phyloP scores from a whole-genome alignment of 64 coral and sea anemone species.

The Montipora sp. region DNA sequence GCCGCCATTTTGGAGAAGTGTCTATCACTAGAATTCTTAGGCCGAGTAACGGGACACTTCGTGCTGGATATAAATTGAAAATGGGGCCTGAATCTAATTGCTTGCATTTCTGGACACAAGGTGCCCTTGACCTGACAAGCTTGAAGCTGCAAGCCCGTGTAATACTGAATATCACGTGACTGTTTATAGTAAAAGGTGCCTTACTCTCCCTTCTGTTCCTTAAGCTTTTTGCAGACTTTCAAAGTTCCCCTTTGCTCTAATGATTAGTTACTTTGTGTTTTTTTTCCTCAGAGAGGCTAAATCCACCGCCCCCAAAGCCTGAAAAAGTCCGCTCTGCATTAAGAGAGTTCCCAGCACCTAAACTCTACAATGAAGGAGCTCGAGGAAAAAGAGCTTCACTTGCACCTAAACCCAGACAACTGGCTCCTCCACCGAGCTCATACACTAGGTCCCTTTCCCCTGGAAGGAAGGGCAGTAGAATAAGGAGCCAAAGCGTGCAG shows the following conservation, averaged over 20 bases:
- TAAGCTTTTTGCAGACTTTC: neutral
- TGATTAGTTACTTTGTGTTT: neutral
- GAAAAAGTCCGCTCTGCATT: slow-evolving; percentile 37
- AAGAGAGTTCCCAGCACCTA: slow-evolving; percentile 31
- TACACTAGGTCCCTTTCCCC: slow-evolving; percentile 17
- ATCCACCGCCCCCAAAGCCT: slow-evolving; percentile 84
- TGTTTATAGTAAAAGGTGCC: no score
- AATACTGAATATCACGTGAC: no score
- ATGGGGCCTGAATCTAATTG: no score
- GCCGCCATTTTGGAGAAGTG: no score
- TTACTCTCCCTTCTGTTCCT: no score
- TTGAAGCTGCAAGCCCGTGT: no score
- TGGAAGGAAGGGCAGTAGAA: slow-evolving; percentile 72
- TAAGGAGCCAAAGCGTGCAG: slow-evolving; percentile 90
- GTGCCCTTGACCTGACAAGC: no score
- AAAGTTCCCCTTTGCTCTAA: no score
- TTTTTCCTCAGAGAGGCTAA: slow-evolving; percentile 72
- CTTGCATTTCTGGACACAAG: no score
- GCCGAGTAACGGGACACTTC: no score
- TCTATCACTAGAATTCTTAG: no score
- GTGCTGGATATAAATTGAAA: no score
- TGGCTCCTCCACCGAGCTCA: slow-evolving; percentile 48
- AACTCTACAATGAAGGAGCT: slow-evolving; percentile 52
- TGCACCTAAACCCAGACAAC: slow-evolving; percentile 67
- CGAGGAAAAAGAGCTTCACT: slow-evolving; percentile 84